These are phyloP conservation scores for Zeuzera pyrina DNA, from an alignment of 2,888 invertebrate species.

Conservation along the genomic window DNA sequence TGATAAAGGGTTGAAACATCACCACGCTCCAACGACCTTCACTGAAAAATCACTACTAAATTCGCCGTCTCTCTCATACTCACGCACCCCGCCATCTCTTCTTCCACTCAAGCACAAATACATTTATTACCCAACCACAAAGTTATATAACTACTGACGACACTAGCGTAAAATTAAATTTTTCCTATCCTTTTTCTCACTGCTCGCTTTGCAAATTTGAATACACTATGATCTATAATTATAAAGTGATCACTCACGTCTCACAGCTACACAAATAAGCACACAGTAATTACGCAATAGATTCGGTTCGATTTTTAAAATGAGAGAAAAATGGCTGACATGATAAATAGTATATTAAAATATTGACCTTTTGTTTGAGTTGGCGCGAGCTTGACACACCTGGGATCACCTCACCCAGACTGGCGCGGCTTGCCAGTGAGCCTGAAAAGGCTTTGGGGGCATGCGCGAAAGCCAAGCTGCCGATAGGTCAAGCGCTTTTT, in stretches of 20 bases:
- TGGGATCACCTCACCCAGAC: constrained; percentile 63
- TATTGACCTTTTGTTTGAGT: constrained; percentile 51
- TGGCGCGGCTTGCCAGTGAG: constrained; percentile 38
- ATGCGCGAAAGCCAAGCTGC: constrained; percentile 39
- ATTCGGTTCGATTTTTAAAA: constrained; percentile 20
- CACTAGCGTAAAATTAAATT: too few species aligned
- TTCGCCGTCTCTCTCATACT: constrained; percentile 24
- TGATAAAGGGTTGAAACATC: too few species aligned
- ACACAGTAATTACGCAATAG: constrained; percentile 12
- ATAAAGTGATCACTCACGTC: too few species aligned
- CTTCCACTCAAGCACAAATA: constrained; percentile 21
- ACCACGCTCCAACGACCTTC: constrained; percentile 21
- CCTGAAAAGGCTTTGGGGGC: constrained; percentile 40
- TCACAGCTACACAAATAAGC: constrained; percentile 13
- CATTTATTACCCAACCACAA: constrained; percentile 7
- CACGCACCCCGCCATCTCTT: constrained; percentile 16
- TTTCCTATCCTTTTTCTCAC: too few species aligned
- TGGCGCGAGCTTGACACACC: constrained; percentile 62
- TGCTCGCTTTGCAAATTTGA: too few species aligned
- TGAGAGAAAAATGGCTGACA: constrained; percentile 29
- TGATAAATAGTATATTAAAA: constrained; percentile 16
- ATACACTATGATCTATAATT: too few species aligned
- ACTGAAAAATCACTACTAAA: constrained; percentile 26
- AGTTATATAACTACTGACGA: constrained; percentile 24
- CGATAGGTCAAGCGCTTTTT: constrained; percentile 43